phyloP scores from a whole-genome alignment of 2,113 vertebrate species.

The Megalops atlanticus region DNA sequence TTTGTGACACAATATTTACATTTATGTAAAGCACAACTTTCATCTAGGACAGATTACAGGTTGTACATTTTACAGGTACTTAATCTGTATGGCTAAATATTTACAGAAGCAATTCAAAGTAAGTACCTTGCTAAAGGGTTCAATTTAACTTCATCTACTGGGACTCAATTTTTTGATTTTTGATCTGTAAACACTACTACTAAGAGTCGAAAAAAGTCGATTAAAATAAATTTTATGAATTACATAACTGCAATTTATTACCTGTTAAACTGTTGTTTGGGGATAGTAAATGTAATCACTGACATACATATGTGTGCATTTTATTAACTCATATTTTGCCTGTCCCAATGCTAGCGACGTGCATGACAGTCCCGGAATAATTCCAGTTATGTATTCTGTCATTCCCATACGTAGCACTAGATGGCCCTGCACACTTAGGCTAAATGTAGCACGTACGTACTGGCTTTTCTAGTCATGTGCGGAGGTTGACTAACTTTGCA shows the following conservation, averaged over 20 bases:
- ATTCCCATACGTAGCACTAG: constrained; percentile 22
- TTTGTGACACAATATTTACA: not conserved
- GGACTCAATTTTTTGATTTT: too few relatives aligned
- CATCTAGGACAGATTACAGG: not conserved
- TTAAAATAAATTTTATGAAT: too few relatives aligned
- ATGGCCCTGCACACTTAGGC: constrained; percentile 33
- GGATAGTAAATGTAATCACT: not conserved
- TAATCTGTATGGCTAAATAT: not conserved
- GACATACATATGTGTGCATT: not conserved
- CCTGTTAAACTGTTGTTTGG: too few relatives aligned
- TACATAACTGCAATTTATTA: too few relatives aligned
- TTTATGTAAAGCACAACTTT: not conserved
- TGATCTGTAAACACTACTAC: too few relatives aligned
- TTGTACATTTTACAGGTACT: not conserved
- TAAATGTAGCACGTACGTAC: too few relatives aligned
- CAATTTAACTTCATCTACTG: not conserved
- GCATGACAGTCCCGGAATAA: not conserved
- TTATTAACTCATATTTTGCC: not conserved
- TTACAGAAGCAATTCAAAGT: not conserved
- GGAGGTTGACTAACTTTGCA: too few relatives aligned
- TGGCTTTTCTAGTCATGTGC: too few relatives aligned
- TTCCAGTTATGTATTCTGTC: not conserved
- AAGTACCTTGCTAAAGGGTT: not conserved
- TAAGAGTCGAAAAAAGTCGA: too few relatives aligned
- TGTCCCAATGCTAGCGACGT: not conserved